Evolutionary conservation across 2,113 vertebrate genomes (phyloP).

Genomic region (Oplegnathus fasciatus): DNA sequence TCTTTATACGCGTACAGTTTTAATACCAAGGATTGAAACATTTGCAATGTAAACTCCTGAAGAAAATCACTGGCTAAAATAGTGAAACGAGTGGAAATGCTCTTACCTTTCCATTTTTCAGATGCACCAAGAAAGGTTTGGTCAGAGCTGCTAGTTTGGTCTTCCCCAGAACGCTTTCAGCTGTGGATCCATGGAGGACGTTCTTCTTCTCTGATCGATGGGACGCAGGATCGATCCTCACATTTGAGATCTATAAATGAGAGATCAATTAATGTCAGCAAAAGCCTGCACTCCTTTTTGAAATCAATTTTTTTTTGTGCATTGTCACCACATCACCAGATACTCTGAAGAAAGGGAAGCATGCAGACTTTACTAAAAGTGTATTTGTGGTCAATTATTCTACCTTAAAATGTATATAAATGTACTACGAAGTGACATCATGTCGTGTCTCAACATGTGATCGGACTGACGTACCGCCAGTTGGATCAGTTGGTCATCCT

Average conservation of each 20-base stretch:
- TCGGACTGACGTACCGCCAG: conserved; percentile 82
- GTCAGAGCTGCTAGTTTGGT: conserved; percentile 86
- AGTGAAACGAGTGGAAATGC: too few species aligned
- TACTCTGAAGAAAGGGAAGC: not conserved
- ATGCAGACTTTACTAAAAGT: too few species aligned
- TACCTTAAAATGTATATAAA: not conserved
- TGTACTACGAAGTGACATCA: not conserved
- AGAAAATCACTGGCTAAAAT: too few species aligned
- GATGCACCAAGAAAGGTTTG: conserved; percentile 90
- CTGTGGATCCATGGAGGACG: conserved; percentile 87
- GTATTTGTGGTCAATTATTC: too few species aligned
- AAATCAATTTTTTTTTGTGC: too few species aligned
- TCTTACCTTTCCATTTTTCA: conserved; percentile 93
- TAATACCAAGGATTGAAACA: not conserved
- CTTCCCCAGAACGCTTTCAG: conserved; percentile 86
- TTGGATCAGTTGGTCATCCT: conserved; percentile 92
- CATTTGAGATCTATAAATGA: conserved; percentile 88
- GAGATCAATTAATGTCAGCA: not conserved
- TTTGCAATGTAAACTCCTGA: too few species aligned
- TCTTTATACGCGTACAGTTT: not conserved
- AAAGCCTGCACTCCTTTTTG: too few species aligned
- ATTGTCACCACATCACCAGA: not conserved
- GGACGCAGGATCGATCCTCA: conserved; percentile 86
- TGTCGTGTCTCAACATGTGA: not conserved
- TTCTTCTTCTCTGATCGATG: conserved; percentile 85